A percentile compares a stretch with the other conserved stretches of the same genome.
phyloP scores from a whole-genome alignment of 1,140 invertebrate genomes.

The Mamestra configurata region DNA sequence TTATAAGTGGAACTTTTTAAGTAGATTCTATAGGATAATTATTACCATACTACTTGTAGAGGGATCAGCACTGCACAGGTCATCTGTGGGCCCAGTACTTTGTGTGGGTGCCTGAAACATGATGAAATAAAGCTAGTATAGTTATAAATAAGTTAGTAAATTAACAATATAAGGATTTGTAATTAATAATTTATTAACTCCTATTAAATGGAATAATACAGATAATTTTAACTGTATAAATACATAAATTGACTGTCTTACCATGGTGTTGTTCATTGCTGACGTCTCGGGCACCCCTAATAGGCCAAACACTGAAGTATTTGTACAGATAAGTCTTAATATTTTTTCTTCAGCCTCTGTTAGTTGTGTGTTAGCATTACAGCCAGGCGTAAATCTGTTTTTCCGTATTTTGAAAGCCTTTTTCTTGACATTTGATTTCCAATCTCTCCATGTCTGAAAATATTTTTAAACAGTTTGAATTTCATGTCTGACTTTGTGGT shows the following conservation, averaged over 20 bases:
- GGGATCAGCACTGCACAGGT: conserved; percentile 63
- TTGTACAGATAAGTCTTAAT: conserved; percentile 67
- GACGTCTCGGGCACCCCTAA: conserved; percentile 67
- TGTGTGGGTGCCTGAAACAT: conserved; percentile 57
- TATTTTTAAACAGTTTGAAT: conserved; percentile 15
- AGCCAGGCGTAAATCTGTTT: conserved; percentile 66
- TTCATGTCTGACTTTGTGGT: background rate
- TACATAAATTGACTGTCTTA: conserved; percentile 29
- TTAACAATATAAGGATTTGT: too few relatives aligned
- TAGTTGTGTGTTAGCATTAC: conserved; percentile 64
- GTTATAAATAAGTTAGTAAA: too few relatives aligned
- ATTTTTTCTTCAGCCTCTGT: conserved; percentile 72
- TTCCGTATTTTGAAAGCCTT: conserved; percentile 72
- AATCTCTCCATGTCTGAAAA: conserved; percentile 71
- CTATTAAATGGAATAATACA: too few relatives aligned
- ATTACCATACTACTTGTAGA: conserved; percentile 67
- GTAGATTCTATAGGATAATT: background rate
- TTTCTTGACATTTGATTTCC: conserved; percentile 76
- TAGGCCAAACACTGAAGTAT: conserved; percentile 68
- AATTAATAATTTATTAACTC: too few relatives aligned
- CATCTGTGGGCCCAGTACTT: conserved; percentile 55
- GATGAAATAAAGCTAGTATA: too few relatives aligned
- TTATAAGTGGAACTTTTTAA: too few relatives aligned
- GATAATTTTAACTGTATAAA: too few relatives aligned
- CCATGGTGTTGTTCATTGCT: conserved; percentile 61